These are phyloP conservation scores for Drosophila insularis DNA, from an alignment of 1,140 invertebrate species.

Conservation along the genomic window DNA sequence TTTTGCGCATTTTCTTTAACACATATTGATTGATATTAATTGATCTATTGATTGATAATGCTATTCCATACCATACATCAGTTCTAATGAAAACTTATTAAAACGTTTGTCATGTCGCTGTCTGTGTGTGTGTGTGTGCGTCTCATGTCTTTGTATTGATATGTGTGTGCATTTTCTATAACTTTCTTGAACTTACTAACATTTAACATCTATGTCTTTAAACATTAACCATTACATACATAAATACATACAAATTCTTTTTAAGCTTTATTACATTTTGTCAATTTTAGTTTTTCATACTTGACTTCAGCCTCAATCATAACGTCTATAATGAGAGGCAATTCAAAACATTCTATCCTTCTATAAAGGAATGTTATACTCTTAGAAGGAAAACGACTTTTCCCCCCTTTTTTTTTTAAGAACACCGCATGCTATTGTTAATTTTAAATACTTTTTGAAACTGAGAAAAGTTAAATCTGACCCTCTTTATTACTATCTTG, in stretches of 20 bases:
- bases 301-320: background rate
- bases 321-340: no score
- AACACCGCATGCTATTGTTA: background rate
- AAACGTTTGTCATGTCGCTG: conserved; percentile 47
- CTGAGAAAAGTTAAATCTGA: no score
- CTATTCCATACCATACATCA: conserved; percentile 62
- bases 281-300: background rate
- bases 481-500: no score
- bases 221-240: background rate
- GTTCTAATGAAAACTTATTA: conserved; percentile 39
- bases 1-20: conserved; percentile 75
- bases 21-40: conserved; percentile 54
- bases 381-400: no score
- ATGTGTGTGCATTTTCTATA: conserved; percentile 18
- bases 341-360: no score
- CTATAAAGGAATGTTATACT: background rate
- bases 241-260: background rate
- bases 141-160: conserved; percentile 22
- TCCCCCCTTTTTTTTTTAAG: background rate
- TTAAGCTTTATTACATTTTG: background rate
- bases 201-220: conserved; percentile 17
- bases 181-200: conserved; percentile 15
- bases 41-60: conserved; percentile 73
- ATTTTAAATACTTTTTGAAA: no score
- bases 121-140: conserved; percentile 49